Evolutionary conservation across 2,888 invertebrate species (phyloP), one percentile per base, ranked within the genome.

Genomic region (Lasiommata megera): DNA sequence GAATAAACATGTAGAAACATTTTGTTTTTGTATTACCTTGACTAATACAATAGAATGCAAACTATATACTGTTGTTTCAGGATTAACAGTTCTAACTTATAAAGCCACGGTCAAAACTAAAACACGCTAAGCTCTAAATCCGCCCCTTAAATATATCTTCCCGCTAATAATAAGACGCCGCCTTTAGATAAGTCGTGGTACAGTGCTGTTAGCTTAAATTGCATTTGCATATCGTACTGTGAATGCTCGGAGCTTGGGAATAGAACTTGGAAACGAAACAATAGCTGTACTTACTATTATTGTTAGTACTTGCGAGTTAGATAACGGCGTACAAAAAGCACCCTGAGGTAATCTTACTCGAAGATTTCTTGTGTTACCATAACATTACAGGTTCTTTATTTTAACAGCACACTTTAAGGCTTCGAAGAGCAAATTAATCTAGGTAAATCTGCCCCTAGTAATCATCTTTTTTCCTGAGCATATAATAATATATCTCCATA

Each of bases 191-290:
- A 69, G 68, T 71, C 69, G 63, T 66, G 65, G 67, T 64, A 58
- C 71, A 76, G 76, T 69, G 76, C 73, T 83, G 82, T 87, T 84
- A 78, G 73, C 72, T 76, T 67, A 82, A 87, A 88, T 88, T 88
- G 80, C 87, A 89, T 88, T 88, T 88, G 83, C 88, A 87, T 87
- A 82, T 76, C 73, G 60, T 46, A 56, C 53, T 60, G 70, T 64
- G 51, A 54, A 56, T 62, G 57, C 47, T 60, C 31, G 31, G 52
- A 65, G 59, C 47, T 56, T 38, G 61, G 57, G 66, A 65, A 54
- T 31, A 51, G 40, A 61, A 56, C 54, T 60, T 61, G 58, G 66
- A 66, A 31, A 54, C 47, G 51, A 54, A 52, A 40, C 43, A 40
- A 54, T 53, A 60, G 51, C 46, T 9, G 54, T 61, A 57, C 61